Conservation (phyloP, 2,113 vertebrate species). For the Periophthalmus modestus region DNA sequence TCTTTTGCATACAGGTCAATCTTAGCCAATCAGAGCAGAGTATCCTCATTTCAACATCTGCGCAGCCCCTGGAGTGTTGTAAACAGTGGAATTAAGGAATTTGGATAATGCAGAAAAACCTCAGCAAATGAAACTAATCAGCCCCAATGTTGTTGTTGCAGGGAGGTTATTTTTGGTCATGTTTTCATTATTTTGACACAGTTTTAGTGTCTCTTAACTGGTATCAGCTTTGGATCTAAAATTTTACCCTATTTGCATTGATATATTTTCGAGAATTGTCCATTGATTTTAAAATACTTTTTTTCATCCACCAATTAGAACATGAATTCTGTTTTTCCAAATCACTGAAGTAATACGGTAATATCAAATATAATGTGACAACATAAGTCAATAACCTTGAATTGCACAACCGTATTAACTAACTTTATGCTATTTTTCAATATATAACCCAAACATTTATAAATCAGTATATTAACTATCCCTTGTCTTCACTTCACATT, state of each 20-base stretch:
- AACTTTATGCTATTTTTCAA: too few species aligned
- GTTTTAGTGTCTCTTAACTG: background rate
- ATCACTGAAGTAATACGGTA: too few species aligned
- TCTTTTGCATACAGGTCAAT: constrained; percentile 6
- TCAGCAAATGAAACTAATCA: constrained; percentile 17
- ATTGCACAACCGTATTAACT: too few species aligned
- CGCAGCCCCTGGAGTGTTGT: constrained; percentile 7
- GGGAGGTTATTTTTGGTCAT: background rate
- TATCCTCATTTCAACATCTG: constrained; percentile 32
- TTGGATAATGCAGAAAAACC: constrained; percentile 8
- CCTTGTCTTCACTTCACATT: background rate
- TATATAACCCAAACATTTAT: background rate
- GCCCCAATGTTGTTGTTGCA: background rate
- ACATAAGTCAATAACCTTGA: too few species aligned
- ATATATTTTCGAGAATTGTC: background rate
- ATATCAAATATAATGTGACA: too few species aligned
- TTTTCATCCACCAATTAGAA: too few species aligned
- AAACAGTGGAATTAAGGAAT: constrained; percentile 24
- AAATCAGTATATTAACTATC: too few species aligned
- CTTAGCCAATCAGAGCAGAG: constrained; percentile 19
- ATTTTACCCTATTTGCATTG: background rate
- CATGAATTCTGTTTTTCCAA: too few species aligned
- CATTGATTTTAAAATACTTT: background rate
- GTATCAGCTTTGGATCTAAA: background rate
- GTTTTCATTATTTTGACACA: background rate